Evolutionary conservation across 2,797 vertebrate species (phyloP), one percentile per base, ranked within the genome.

Genomic region (Alcedo quadribrachys): DNA sequence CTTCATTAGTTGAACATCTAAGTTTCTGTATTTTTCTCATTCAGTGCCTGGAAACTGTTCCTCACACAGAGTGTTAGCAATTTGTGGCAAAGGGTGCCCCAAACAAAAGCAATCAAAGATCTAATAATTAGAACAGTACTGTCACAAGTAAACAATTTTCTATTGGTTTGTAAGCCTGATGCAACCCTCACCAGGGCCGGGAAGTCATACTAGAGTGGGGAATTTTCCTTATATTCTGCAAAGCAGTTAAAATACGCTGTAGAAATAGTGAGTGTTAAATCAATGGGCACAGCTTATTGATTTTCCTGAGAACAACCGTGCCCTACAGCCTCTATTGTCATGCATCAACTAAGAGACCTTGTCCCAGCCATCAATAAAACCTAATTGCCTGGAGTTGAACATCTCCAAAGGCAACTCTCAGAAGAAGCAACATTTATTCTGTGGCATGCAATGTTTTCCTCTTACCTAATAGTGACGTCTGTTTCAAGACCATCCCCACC

Each of bases 381-480:
- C 30, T 28, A 18, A 13, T 6, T 54, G 57, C 62, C 45, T 58
- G n/a, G 21, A 74, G 15, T 8, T 77, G 54, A 21, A 28, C 1
- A 0, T n/a, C 33, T 54, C 37, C 65, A 63, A 85, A 81, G 10
- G 53, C 60, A 66, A 16, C 53, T 46, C 33, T 32, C 16, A n/a
- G 30, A 65, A 85, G 30, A 4, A 85, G 37, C 1, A 46, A 32
- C 0, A 0, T 22, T 6, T 33, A 21, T 43, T 37, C n/a, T 30
- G 24, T 42, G 42, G 42, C 40, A 35, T 32, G 32, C 0, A 0
- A 32, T 12, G 22, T 27, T 75, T 74, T 8, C 51, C 55, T 43
- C 95, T 94, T 97, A 99, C 99, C 99, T 99, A 91, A 99, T 97
- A 15, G 97, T 93, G 62, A 99, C 95, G 9, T 99, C 99, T 3